Conservation (phyloP, 2,888 invertebrate genomes). For the Strigamia maritima region DNA sequence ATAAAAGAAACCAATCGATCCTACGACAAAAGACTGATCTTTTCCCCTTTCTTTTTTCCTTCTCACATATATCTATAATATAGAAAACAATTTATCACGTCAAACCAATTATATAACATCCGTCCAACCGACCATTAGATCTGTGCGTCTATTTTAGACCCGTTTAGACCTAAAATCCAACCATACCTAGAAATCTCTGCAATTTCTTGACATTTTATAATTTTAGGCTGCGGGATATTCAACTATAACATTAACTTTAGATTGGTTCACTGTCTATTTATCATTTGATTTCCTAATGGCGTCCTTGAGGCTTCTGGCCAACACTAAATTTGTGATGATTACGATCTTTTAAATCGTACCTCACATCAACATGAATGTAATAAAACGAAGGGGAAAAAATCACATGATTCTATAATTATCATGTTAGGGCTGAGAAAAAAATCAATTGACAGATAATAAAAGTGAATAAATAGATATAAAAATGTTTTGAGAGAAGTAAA, state of each 20-base stretch:
- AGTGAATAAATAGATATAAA: neutral
- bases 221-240: neutral
- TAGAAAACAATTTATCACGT: neutral
- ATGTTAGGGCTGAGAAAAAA: neutral
- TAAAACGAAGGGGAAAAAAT: neutral
- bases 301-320: neutral
- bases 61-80: neutral
- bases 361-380: neutral
- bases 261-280: neutral
- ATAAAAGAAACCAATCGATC: slow-evolving; percentile 16
- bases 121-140: too few species aligned
- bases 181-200: too few species aligned
- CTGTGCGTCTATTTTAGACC: too few species aligned
- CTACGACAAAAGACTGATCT: neutral
- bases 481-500: neutral
- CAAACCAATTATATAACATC: neutral
- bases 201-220: too few species aligned
- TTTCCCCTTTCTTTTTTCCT: neutral
- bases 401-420: neutral
- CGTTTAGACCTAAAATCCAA: too few species aligned
- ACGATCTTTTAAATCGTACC: neutral
- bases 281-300: slow-evolving; percentile 8
- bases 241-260: neutral
- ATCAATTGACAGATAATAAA: neutral
- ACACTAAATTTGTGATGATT: neutral